Evolutionary conservation across 2,888 invertebrate species (phyloP), one percentile per base, ranked within the genome.

Genomic region (Napeogenes sylphis): DNA sequence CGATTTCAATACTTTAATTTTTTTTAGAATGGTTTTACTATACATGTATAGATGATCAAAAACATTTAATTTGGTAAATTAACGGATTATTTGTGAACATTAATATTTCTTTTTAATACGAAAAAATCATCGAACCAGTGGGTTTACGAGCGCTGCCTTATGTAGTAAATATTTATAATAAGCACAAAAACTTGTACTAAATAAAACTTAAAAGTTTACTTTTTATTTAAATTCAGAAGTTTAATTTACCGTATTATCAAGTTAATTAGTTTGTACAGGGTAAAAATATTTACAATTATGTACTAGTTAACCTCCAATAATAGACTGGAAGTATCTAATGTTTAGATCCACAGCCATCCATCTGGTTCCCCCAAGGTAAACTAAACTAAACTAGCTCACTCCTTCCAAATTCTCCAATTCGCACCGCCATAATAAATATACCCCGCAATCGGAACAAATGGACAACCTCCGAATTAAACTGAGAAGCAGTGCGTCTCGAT

Each of bases 401-500:
- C 72, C 72, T 67, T 62, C 62, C 54, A 61, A 63, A 64, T 66
- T 67, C 79, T 76, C 79, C 84, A 84, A 86, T 85, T 78, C 78
- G 74, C 72, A 69, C 71, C 71, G 76, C 75, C 74, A 78, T 87
- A 77, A 89, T 90, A 90, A 90, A 90, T 88, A 87, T 4, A 84
- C 79, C 75, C 75, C 77, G 76, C 82, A 88, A 90, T 90, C 88
- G 88, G 85, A 88, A 88, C 85, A 82, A 90, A 90, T 90, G 88
- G 88, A 89, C 90, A 87, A 81, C 80, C 83, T 83, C 85, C 84
- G 85, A 90, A 89, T 90, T 90, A 88, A 87, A 85, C 84, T 81
- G 75, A 76, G 73, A 74, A 74, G 74, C 72, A 71, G 72, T 80
- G 78, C 76, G 75, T 83, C 88, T 84, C 87, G 86, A 88, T 87